These are phyloP conservation scores for Ctenodactylus gundi DNA, from an alignment of 2,113 vertebrate species.

Conservation along the genomic window DNA sequence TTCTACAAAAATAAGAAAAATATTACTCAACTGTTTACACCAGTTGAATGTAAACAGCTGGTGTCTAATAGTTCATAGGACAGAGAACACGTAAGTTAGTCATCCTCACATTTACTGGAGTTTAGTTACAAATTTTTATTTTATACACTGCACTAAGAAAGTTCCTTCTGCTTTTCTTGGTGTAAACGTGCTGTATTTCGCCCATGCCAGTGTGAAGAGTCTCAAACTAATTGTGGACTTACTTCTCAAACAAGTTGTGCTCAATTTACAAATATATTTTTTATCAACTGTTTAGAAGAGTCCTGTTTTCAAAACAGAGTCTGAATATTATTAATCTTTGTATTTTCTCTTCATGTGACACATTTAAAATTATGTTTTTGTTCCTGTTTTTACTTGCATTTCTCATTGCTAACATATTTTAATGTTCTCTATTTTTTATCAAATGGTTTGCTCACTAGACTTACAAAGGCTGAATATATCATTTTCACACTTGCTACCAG, in stretches of 20 bases:
- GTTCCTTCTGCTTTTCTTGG: not conserved
- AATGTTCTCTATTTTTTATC: not conserved
- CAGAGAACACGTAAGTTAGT: not conserved
- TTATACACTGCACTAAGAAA: not conserved
- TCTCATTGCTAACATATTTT: not conserved
- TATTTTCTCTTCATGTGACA: not conserved
- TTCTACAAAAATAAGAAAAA: too few relatives aligned
- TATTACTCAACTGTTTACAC: not conserved
- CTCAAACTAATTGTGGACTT: not conserved
- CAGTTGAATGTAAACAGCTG: too few relatives aligned
- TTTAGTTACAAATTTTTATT: not conserved
- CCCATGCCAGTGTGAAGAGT: too few relatives aligned
- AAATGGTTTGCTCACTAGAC: not conserved
- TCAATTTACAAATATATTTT: not conserved
- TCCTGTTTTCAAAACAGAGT: not conserved
- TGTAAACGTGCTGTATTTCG: not conserved
- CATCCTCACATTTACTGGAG: not conserved
- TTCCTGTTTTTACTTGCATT: slow-evolving; percentile 9
- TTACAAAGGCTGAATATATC: not conserved
- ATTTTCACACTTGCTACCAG: not conserved
- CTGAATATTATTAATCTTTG: not conserved
- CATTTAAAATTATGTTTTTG: not conserved
- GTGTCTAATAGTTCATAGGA: not conserved
- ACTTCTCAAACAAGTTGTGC: not conserved
- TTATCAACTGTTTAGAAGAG: not conserved